Evolutionary conservation across 2,888 invertebrate species (phyloP).

Genomic region (Orchesella flavescens): DNA sequence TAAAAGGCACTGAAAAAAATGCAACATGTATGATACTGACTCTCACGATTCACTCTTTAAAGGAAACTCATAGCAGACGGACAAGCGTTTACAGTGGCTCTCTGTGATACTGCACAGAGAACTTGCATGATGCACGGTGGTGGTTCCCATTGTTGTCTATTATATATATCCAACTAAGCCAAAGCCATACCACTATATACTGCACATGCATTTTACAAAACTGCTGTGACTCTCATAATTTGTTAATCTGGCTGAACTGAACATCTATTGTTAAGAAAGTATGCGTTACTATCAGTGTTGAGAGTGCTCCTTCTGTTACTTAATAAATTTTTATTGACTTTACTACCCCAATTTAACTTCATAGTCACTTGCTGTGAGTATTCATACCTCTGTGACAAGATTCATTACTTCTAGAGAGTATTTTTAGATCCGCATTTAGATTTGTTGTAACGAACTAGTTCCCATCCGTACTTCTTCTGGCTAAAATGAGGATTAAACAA

Average conservation of each 20-base stretch:
- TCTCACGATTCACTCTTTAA: slow-evolving; percentile 16
- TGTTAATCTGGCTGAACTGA: background rate
- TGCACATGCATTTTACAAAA: background rate
- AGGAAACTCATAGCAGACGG: slow-evolving; percentile 39
- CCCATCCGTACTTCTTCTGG: background rate
- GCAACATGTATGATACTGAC: background rate
- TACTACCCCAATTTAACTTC: slow-evolving; percentile 44
- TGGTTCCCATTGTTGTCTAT: slow-evolving; percentile 12
- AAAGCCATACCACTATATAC: background rate
- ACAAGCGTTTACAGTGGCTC: slow-evolving; percentile 27
- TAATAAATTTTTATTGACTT: slow-evolving; percentile 38
- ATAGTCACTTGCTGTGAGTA: slow-evolving; percentile 2
- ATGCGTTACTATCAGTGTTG: background rate
- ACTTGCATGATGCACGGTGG: background rate
- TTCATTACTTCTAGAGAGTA: slow-evolving; percentile 4
- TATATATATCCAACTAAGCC: background rate
- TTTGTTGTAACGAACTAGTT: background rate
- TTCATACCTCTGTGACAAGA: slow-evolving; percentile 1
- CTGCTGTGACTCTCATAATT: background rate
- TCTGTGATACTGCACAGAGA: slow-evolving; percentile 3
- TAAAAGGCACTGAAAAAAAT: background rate
- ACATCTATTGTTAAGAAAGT: background rate
- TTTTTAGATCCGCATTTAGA: slow-evolving; percentile 35
- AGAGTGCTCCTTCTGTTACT: slow-evolving; percentile 53
- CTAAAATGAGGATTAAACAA: too few species aligned